Base-by-base conservation (phyloP, 1,140 invertebrate species). In the Micrasema longulum region DNA sequence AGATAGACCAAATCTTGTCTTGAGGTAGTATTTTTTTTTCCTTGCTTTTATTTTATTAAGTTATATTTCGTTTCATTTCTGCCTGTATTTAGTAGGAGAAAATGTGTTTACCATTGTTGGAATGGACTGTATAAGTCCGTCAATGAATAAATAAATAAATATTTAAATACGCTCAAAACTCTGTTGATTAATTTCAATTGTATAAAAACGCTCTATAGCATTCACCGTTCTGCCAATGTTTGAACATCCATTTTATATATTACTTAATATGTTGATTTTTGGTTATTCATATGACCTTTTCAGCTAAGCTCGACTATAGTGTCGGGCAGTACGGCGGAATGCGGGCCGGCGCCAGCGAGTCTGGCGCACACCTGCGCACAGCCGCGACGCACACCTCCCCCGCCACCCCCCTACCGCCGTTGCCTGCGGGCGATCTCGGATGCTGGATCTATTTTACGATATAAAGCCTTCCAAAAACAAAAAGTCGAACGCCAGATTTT, bases 311-410 rank as follows among this genome's bases (percentile, higher is more conserved):
- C n/a, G 5, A n/a, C 43, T 55, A 18, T 12, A 18, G 48, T n/a
- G 35, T 60, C 55, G 55, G 35, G 4, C 16, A 23, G 48, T 36
- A 26, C 16, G 22, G 48, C 31, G 80, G 82, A 84, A 84, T 84
- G 79, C 72, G 79, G 77, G 76, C 77, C 78, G 82, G 82, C 82
- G 81, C 82, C 82, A 78, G 70, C 77, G 65, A 82, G 82, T 84
- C 82, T 84, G 78, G 62, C 74, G 75, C 81, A 83, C 82, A 84
- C 82, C 81, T 83, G 81, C 81, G 77, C 77, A 77, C 71, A 11
- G 23, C 11, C 31, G 16, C 14, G 52, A 48, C 70, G n/a, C 47
- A 68, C 69, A 53, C 20, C 62, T 22, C 41, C 23, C 36, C 36
- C 62, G 11, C 47, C 2, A 7, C 50, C 62, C 26, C 52, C 23